A percentile compares a stretch with the other conserved stretches of the same genome.
Conservation (phyloP, 2,113 vertebrate species). For the Heterochromis multidens region DNA sequence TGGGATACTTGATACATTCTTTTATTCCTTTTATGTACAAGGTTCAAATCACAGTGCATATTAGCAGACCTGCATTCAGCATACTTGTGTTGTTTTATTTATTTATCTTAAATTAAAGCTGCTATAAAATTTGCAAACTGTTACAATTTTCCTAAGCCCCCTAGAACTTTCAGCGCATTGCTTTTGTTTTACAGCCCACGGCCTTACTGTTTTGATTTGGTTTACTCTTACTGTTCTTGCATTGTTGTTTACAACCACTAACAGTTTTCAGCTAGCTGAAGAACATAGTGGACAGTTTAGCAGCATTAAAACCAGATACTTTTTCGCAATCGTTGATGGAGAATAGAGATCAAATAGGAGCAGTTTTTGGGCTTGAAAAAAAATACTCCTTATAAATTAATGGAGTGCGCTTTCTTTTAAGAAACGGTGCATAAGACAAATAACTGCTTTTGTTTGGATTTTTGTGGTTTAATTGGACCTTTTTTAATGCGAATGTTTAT, state of each 20-base stretch:
- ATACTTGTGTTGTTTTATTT: neutral
- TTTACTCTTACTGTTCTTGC: neutral
- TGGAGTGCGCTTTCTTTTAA: neutral
- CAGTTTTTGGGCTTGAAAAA: fast-evolving
- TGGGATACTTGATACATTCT: neutral
- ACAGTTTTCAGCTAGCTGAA: neutral
- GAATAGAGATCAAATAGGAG: neutral
- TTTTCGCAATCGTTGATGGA: neutral
- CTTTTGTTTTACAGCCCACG: neutral
- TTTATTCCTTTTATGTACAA: neutral
- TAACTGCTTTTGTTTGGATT: no score
- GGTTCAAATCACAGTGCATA: neutral
- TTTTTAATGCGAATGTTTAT: no score
- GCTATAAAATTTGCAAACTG: neutral
- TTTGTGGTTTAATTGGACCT: neutral
- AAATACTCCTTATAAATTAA: neutral
- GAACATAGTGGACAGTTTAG: neutral
- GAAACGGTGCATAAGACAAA: neutral
- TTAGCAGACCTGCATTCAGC: neutral
- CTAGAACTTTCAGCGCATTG: neutral
- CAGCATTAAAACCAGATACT: neutral
- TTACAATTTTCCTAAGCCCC: fast-evolving
- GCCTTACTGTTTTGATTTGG: neutral
- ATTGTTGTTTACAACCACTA: neutral
- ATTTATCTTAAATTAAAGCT: neutral